These are phyloP conservation scores for Ceyx margarethae DNA, from an alignment of 2,113 vertebrate genomes.

Conservation along the genomic window DNA sequence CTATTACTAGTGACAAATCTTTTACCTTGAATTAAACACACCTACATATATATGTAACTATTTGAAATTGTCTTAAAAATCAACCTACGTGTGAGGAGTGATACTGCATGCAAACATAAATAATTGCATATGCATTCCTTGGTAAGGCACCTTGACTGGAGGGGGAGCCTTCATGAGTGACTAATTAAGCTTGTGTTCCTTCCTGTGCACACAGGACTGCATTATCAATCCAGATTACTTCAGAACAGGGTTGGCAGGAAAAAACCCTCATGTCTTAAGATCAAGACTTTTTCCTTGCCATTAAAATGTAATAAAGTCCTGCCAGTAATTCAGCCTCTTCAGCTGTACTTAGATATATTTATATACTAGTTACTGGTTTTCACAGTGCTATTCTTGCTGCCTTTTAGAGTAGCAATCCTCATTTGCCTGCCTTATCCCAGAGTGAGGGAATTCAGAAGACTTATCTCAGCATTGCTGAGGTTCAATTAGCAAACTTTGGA, in stretches of 20 bases:
- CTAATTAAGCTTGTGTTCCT: background rate
- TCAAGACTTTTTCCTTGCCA: background rate
- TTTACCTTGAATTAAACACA: background rate
- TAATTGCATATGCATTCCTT: background rate
- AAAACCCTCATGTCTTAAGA: background rate
- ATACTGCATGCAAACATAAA: background rate
- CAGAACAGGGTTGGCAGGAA: background rate
- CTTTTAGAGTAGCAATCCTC: background rate
- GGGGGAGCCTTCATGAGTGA: background rate
- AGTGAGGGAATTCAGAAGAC: background rate
- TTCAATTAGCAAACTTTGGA: background rate
- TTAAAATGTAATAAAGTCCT: background rate
- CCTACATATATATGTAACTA: background rate
- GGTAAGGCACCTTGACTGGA: background rate
- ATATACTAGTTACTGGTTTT: background rate
- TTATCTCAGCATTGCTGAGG: background rate
- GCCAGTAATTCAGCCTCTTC: background rate
- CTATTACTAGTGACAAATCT: background rate
- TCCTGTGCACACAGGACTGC: background rate
- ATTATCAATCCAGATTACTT: background rate
- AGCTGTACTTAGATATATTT: background rate
- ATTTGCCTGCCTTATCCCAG: background rate
- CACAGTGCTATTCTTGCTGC: background rate
- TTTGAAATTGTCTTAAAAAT: background rate
- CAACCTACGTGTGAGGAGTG: background rate